Evolutionary conservation across 2,888 invertebrate species (phyloP).

Genomic region (Cryptus armator): DNA sequence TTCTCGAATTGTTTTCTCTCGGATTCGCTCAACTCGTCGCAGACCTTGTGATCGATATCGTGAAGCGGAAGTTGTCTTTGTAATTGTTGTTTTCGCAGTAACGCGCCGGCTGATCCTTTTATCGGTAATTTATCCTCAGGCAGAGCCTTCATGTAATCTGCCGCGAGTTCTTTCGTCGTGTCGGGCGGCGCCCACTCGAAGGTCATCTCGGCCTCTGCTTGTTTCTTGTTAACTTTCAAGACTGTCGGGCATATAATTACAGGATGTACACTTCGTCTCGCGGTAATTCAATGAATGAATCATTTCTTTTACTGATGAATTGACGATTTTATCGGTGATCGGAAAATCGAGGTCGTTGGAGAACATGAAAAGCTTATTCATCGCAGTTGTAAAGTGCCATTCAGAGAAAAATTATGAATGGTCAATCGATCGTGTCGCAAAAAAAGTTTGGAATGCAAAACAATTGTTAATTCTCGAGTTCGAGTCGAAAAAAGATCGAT

Average conservation of each 20-base stretch:
- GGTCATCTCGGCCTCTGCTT: constrained; percentile 88
- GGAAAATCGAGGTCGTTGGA: neutral
- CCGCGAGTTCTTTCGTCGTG: constrained; percentile 88
- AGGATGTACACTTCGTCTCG: too few relatives aligned
- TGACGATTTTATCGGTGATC: neutral
- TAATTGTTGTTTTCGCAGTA: constrained; percentile 91
- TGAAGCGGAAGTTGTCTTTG: constrained; percentile 95
- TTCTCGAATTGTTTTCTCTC: constrained; percentile 86
- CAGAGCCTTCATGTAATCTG: constrained; percentile 87
- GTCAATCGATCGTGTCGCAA: neutral
- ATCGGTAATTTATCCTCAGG: constrained; percentile 89
- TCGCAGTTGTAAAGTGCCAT: neutral
- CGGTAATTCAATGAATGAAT: too few relatives aligned
- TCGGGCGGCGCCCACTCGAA: constrained; percentile 93
- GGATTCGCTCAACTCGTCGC: constrained; percentile 86
- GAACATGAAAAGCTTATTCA: constrained; percentile 23
- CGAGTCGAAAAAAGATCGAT: too few relatives aligned
- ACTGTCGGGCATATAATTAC: constrained; percentile 81
- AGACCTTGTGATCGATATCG: constrained; percentile 90
- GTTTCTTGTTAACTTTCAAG: constrained; percentile 87
- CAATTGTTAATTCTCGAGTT: neutral
- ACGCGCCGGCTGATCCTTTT: constrained; percentile 92
- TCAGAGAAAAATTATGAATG: neutral
- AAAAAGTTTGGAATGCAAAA: neutral
- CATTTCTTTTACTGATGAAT: neutral